Percentiles rank a stretch among this genome's conserved stretches.
Conservation (phyloP, 2,113 vertebrate genomes). For the Macheiramphus alcinus region DNA sequence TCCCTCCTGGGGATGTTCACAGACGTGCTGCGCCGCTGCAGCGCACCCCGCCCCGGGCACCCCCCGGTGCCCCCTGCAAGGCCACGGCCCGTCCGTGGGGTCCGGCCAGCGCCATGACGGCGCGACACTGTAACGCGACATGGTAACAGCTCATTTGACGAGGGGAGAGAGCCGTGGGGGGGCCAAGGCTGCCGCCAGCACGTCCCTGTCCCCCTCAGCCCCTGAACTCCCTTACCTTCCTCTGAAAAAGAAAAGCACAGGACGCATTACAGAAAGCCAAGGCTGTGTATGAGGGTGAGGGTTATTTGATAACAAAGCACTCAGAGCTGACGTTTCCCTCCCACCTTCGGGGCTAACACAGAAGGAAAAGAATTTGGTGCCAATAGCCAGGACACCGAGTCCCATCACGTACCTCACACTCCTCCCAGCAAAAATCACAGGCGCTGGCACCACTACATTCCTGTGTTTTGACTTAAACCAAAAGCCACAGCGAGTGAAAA, state of each 20-base stretch:
- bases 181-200: neutral
- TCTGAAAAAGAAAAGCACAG: neutral
- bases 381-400: neutral
- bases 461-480: neutral
- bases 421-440: too few relatives aligned
- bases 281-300: rapidly evolving
- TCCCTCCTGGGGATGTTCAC: too few relatives aligned
- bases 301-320: neutral
- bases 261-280: rapidly evolving
- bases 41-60: neutral
- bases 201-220: neutral
- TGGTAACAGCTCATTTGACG: neutral
- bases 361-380: neutral
- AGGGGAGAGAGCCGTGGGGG: neutral
- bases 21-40: too few relatives aligned
- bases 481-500: neutral
- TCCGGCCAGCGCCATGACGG: neutral
- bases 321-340: neutral
- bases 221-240: neutral
- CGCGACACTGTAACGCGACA: neutral
- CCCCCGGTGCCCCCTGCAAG: neutral
- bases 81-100: neutral
- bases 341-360: neutral
- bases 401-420: too few relatives aligned
- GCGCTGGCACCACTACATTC: rapidly evolving